A percentile compares a stretch with the other conserved stretches of the same genome.
Evolutionary conservation across 2,113 vertebrate species (phyloP).

Genomic region (Vanacampus margaritifer): DNA sequence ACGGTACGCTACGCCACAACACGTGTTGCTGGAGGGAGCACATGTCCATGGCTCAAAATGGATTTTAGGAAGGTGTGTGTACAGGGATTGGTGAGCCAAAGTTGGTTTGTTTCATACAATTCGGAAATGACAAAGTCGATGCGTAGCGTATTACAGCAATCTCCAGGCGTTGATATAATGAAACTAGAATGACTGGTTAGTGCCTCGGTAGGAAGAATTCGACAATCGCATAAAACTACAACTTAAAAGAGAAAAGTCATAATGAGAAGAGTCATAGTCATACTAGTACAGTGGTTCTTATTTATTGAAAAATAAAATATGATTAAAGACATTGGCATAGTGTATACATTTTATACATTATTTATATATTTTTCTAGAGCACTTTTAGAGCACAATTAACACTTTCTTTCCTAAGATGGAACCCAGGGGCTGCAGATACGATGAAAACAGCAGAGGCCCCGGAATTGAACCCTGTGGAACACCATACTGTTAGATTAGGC

Average conservation of each 20-base stretch:
- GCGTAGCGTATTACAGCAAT: background rate
- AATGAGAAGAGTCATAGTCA: background rate
- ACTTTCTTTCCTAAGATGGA: no score
- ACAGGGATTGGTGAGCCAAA: background rate
- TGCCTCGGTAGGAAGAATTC: background rate
- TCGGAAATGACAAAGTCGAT: no score
- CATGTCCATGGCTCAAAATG: background rate
- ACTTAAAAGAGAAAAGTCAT: background rate
- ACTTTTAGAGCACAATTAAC: no score
- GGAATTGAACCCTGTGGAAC: no score
- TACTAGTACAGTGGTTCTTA: background rate
- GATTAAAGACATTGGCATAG: no score
- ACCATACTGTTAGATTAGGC: no score
- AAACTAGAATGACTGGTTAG: background rate
- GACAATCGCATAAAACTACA: background rate
- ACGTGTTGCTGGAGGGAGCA: slow-evolving; percentile 2
- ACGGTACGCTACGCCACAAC: slow-evolving; percentile 1
- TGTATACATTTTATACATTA: no score
- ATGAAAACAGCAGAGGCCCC: no score
- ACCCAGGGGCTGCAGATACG: no score
- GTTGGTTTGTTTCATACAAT: no score
- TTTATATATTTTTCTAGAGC: no score
- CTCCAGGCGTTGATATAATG: background rate
- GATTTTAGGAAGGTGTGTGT: background rate
- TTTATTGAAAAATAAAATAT: no score